Conservation (phyloP, 2,888 invertebrate genomes). For the Cephus pulcher region DNA sequence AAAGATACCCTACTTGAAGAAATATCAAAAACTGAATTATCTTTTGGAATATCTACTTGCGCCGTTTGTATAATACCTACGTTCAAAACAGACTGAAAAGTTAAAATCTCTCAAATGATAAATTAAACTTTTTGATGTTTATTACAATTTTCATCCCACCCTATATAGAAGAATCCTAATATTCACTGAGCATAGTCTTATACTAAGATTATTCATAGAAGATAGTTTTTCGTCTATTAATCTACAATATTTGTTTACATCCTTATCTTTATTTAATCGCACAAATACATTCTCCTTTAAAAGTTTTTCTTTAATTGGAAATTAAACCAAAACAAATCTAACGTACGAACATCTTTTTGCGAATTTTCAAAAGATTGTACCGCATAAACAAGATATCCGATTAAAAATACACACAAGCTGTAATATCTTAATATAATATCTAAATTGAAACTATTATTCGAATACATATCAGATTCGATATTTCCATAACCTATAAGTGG, state of each 20-base stretch:
- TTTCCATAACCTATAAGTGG: neutral
- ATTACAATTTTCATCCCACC: neutral
- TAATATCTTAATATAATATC: neutral
- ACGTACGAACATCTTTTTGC: neutral
- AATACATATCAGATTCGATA: neutral
- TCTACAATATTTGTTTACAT: too few species aligned
- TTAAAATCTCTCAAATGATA: neutral
- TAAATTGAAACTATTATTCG: neutral
- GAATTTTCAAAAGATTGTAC: neutral
- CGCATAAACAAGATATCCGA: too few species aligned
- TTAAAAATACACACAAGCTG: too few species aligned
- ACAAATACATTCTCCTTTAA: too few species aligned
- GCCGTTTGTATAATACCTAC: neutral
- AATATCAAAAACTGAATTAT: neutral
- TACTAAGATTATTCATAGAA: too few species aligned
- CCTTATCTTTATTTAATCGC: too few species aligned
- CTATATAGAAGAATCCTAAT: neutral
- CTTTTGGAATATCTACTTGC: neutral
- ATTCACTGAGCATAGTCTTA: too few species aligned
- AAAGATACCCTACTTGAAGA: neutral
- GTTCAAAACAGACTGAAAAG: neutral
- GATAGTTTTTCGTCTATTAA: too few species aligned
- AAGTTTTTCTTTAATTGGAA: too few species aligned
- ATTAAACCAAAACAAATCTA: too few species aligned
- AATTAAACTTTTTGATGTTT: neutral